Evolutionary conservation across 2,888 invertebrate genomes (phyloP).

Genomic region (Chymomyza fuscimana): DNA sequence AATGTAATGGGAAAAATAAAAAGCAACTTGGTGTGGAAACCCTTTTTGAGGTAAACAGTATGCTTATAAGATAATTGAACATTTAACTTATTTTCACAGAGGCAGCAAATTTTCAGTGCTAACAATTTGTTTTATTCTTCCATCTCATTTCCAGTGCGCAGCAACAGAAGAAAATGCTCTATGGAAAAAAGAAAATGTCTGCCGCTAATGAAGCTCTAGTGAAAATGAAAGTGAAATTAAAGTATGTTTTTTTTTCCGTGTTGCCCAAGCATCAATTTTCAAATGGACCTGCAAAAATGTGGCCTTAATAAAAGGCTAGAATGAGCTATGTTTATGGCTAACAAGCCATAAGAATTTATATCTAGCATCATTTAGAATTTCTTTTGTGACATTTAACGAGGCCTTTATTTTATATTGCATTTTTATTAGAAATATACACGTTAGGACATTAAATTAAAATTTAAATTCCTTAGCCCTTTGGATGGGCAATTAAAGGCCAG

Average conservation of each 20-base stretch:
- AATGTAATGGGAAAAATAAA: not conserved
- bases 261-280: conserved; percentile 30
- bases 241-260: not conserved
- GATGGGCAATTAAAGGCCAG: conserved; percentile 61
- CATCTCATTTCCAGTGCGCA: conserved; percentile 63
- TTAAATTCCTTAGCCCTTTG: conserved; percentile 45
- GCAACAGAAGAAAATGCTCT: conserved; percentile 34
- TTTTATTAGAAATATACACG: conserved; percentile 21
- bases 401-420: not conserved
- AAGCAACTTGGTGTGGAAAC: not conserved
- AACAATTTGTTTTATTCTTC: conserved; percentile 23
- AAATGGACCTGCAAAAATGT: not conserved
- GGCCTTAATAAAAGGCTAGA: not conserved
- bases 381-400: not conserved
- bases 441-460: conserved; percentile 49
- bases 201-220: conserved; percentile 52
- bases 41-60: not conserved
- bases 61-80: not conserved
- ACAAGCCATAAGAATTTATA: not conserved
- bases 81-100: not conserved
- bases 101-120: not conserved
- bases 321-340: not conserved
- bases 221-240: not conserved
- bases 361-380: not conserved
- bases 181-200: conserved; percentile 18